These are phyloP conservation scores for Caenorhabditis angaria DNA, from an alignment of 2,888 invertebrate species.

Conservation along the genomic window DNA sequence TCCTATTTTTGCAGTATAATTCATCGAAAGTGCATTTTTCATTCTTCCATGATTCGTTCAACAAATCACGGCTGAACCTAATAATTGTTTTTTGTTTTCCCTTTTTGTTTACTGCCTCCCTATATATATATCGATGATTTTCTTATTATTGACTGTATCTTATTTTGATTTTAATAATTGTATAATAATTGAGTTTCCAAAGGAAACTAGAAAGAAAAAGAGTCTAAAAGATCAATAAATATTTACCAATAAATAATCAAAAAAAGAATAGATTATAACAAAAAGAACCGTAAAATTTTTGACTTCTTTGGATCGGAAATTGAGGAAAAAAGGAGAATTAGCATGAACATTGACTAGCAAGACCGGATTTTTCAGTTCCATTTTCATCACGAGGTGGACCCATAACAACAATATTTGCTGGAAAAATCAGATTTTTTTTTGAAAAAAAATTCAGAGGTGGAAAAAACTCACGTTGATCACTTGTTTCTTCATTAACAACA, in stretches of 20 bases:
- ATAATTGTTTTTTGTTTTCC: too few species aligned
- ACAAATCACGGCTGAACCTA: too few species aligned
- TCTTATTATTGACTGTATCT: not conserved
- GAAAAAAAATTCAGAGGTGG: not conserved
- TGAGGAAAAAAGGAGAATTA: not conserved
- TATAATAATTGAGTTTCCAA: not conserved
- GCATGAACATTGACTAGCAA: not conserved
- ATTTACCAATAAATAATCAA: not conserved
- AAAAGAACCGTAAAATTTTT: constrained; percentile 7
- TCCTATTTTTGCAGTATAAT: too few species aligned
- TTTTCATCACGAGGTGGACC: constrained; percentile 27
- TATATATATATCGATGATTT: not conserved
- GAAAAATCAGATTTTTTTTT: constrained; percentile 13
- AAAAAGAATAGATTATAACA: constrained; percentile 7
- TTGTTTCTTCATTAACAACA: constrained; percentile 75
- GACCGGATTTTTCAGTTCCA: constrained; percentile 16
- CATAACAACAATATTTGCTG: constrained; percentile 41
- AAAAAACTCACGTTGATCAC: constrained; percentile 30
- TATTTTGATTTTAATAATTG: not conserved
- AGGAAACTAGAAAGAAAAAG: not conserved
- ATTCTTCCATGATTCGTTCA: too few species aligned
- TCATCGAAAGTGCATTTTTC: too few species aligned
- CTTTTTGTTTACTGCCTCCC: not conserved
- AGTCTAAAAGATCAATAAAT: not conserved
- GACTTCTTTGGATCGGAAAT: not conserved